These are phyloP conservation scores for Alentia gelatinosa DNA, from an alignment of 2,888 invertebrate species.

Conservation along the genomic window DNA sequence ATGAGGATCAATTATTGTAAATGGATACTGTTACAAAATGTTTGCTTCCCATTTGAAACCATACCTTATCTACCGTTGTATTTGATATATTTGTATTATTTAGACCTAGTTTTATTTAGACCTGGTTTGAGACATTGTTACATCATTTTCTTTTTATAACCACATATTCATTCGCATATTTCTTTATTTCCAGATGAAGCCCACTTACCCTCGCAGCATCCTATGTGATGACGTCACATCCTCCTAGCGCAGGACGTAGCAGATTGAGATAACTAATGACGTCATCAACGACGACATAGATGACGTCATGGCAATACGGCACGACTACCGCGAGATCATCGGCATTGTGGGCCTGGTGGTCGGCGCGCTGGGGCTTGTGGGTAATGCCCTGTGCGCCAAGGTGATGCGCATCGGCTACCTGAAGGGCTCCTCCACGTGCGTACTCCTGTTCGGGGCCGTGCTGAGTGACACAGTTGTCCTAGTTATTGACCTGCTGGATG, in stretches of 20 bases:
- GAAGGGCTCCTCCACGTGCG: conserved; percentile 33
- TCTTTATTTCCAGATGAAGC: neutral
- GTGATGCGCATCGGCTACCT: conserved; percentile 38
- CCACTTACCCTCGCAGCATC: neutral
- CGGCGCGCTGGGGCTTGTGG: conserved; percentile 41
- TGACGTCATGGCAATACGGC: conserved; percentile 15
- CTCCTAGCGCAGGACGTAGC: neutral
- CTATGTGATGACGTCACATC: neutral
- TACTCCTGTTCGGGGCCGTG: conserved; percentile 57
- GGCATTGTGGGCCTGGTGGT: conserved; percentile 17
- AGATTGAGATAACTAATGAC: neutral
- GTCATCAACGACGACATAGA: neutral
- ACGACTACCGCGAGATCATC: conserved; percentile 22
- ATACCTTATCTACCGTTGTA: too few species aligned
- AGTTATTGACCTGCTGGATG: conserved; percentile 58
- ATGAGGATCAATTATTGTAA: too few species aligned
- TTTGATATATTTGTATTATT: too few species aligned
- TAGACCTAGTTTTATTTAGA: too few species aligned
- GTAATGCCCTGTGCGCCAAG: conserved; percentile 31
- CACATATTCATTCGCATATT: too few species aligned
- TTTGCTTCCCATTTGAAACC: too few species aligned
- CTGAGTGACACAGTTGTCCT: conserved; percentile 59
- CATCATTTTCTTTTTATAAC: too few species aligned
- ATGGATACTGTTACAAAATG: too few species aligned
- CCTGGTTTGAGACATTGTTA: too few species aligned